These are phyloP conservation scores for Holacanthus passer DNA, from an alignment of 2,113 vertebrate species.

Conservation along the genomic window DNA sequence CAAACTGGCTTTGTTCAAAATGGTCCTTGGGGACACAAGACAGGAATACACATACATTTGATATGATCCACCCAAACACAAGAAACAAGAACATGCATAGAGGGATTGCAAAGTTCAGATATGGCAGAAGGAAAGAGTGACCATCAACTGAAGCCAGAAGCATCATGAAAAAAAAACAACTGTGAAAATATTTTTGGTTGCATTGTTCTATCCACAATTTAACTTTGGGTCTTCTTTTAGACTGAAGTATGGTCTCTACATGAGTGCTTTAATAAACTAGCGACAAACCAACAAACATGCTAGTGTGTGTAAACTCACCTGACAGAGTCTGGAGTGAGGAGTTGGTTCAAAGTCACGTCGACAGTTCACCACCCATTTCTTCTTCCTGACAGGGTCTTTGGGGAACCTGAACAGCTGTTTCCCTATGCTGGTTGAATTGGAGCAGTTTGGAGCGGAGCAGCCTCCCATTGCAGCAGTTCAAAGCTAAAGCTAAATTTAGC, in stretches of 20 bases:
- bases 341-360: conserved; percentile 86
- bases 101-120: background rate
- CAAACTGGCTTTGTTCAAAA: conserved; percentile 87
- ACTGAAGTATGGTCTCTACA: background rate
- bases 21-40: conserved; percentile 78
- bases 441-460: conserved; percentile 87
- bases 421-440: conserved; percentile 86
- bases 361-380: conserved; percentile 87
- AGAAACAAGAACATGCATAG: background rate
- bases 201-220: background rate
- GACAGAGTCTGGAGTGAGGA: conserved; percentile 86
- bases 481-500: conserved; percentile 38
- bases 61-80: background rate
- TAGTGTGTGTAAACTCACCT: conserved; percentile 69
- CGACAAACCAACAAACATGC: background rate
- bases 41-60: background rate
- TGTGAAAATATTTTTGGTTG: background rate
- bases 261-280: background rate
- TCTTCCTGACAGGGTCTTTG: conserved; percentile 84
- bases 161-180: background rate
- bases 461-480: conserved; percentile 79
- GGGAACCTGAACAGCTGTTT: conserved; percentile 88
- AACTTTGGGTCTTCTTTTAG: background rate
- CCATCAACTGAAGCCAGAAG: background rate
- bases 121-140: background rate